Percentiles rank a stretch among this genome's conserved stretches.
Conservation (phyloP, 2,113 vertebrate genomes). For the Rhinoptilus africanus region DNA sequence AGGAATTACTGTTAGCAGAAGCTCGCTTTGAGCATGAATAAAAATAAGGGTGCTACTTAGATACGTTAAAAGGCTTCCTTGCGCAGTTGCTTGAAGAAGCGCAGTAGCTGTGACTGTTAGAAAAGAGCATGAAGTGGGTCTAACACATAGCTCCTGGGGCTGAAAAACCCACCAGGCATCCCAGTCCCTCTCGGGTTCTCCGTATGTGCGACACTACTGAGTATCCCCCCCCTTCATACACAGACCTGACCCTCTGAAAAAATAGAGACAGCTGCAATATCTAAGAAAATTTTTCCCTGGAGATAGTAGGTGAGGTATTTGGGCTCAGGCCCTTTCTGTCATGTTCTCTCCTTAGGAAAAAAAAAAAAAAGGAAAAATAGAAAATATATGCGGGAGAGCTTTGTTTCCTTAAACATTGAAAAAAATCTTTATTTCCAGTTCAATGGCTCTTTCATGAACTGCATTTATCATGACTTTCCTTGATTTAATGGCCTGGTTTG, state of each 20-base stretch:
- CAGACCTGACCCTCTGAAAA: not conserved
- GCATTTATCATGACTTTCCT: not conserved
- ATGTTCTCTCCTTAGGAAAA: not conserved
- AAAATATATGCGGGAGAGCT: not conserved
- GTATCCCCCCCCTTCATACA: not conserved
- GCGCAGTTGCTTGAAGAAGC: not conserved
- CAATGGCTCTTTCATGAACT: not conserved
- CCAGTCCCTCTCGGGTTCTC: not conserved
- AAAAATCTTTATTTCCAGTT: not conserved
- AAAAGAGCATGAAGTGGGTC: not conserved
- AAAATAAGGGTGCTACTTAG: not conserved
- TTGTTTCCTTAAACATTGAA: not conserved
- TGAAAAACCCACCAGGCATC: not conserved
- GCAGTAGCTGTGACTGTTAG: not conserved
- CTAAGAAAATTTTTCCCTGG: not conserved
- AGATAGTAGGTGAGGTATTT: not conserved
- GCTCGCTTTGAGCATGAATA: not conserved
- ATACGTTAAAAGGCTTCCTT: not conserved
- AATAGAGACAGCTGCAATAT: not conserved
- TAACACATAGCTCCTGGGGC: not conserved
- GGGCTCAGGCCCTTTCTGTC: not conserved
- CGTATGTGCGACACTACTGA: not conserved
- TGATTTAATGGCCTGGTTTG: not conserved
- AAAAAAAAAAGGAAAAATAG: not conserved
- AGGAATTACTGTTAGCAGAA: not conserved